phyloP scores from a whole-genome alignment of 2,888 invertebrate genomes.

The Trichogramma dendrolimi region DNA sequence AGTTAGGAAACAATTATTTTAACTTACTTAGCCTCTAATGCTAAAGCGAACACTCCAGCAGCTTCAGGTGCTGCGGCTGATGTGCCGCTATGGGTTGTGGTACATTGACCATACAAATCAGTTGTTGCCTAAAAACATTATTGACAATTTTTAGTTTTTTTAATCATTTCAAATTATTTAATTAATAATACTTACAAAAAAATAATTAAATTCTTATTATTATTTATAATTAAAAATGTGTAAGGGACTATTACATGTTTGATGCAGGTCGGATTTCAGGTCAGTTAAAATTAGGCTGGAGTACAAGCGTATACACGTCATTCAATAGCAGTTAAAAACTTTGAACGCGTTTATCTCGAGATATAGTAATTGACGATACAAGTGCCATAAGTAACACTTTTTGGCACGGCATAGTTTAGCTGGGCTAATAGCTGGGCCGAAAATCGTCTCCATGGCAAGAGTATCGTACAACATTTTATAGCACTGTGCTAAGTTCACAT shows the following conservation, averaged over 20 bases:
- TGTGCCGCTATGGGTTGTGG: conserved; percentile 97
- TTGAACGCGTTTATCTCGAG: too few species aligned
- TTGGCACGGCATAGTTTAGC: too few species aligned
- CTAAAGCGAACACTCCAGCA: conserved; percentile 95
- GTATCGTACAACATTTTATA: too few species aligned
- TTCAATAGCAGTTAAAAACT: too few species aligned
- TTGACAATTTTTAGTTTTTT: not conserved
- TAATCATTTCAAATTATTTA: not conserved
- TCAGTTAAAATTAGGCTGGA: too few species aligned
- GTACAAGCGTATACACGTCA: too few species aligned
- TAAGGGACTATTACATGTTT: not conserved
- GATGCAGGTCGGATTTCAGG: too few species aligned
- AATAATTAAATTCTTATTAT: not conserved
- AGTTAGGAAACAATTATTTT: not conserved
- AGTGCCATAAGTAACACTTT: too few species aligned
- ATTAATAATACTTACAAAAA: not conserved
- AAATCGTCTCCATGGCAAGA: too few species aligned
- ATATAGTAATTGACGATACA: too few species aligned
- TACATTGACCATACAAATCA: conserved; percentile 97
- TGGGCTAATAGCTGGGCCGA: too few species aligned
- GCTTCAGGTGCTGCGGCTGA: conserved; percentile 99
- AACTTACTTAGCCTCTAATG: conserved; percentile 94
- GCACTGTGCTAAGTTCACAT: too few species aligned
- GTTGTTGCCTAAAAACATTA: conserved; percentile 75
- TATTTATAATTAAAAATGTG: not conserved